phyloP scores from a whole-genome alignment of 2,888 invertebrate genomes.

The Neoascia interrupta region DNA sequence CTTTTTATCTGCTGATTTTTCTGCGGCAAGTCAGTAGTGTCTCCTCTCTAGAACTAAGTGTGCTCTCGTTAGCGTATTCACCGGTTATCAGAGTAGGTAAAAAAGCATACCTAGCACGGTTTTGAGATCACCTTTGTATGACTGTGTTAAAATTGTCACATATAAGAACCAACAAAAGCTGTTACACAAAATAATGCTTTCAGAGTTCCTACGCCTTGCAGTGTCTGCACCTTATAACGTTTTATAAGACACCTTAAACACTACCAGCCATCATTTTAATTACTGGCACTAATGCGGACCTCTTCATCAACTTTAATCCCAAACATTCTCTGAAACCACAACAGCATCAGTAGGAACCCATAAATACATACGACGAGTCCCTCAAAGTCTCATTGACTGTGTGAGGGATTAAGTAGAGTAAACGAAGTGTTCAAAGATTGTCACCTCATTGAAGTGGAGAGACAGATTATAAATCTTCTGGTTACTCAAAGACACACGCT shows the following conservation, averaged over 20 bases:
- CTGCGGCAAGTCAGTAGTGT: too few relatives aligned
- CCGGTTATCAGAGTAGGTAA: too few relatives aligned
- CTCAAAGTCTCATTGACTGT: constrained; percentile 27
- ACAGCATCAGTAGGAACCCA: constrained; percentile 12
- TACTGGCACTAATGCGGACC: constrained; percentile 24
- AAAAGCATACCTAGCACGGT: too few relatives aligned
- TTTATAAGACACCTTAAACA: constrained; percentile 9
- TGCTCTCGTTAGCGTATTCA: too few relatives aligned
- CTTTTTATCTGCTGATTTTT: too few relatives aligned
- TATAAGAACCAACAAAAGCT: too few relatives aligned
- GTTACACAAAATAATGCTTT: too few relatives aligned
- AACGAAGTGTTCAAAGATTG: constrained; percentile 66
- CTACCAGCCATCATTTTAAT: constrained; percentile 50
- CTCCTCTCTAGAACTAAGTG: too few relatives aligned
- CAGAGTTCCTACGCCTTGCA: too few relatives aligned
- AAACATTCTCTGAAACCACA: constrained; percentile 32
- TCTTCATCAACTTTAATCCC: constrained; percentile 27
- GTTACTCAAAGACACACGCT: constrained; percentile 55
- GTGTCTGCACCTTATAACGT: too few relatives aligned
- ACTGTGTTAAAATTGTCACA: too few relatives aligned
- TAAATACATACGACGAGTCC: constrained; percentile 4
- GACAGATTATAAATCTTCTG: constrained; percentile 66
- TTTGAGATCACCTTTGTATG: too few relatives aligned
- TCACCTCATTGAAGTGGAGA: constrained; percentile 62
- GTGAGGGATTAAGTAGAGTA: constrained; percentile 50